Evolutionary conservation across 2,113 vertebrate genomes (phyloP), one percentile per base, ranked within the genome.

Genomic region (Pomatorhinus ruficollis): DNA sequence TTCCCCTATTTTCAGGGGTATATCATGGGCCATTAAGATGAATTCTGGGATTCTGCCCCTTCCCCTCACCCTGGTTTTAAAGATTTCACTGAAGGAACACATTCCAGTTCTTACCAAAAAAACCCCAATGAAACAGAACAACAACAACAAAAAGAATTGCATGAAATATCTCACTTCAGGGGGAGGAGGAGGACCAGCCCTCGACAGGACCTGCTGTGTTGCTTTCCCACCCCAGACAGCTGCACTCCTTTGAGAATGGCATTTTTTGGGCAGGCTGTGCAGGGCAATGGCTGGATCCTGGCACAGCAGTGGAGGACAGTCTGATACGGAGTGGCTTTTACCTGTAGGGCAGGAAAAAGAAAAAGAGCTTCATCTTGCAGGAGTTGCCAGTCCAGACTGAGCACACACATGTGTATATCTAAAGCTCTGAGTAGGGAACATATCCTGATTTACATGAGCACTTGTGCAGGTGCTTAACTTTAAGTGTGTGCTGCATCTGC

Each of bases 1-100:
- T 91, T 81, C 94, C 96, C 94, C 78, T 96, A 92, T 94, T 95
- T 95, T 96, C 85, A 89, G 96, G 96, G 88, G 88, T 63, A 59
- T 92, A 25, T 79, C 4, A 2, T 50, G 75, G 89, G 87, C 69
- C 69, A 28, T 78, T 93, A 35, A 65, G 81, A 65, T 82, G 44
- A 94, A 79, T 90, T 93, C 49, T 94, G 64, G 64, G 40, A 82
- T 92, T 81, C 52, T 83, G 22, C 53, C 61, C 59, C 33, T 85
- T 84, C 18, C 23, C 25, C 5, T 83, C 45, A 27, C 42, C 45
- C 39, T 54, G 50, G 39, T 89, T 89, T 94, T 91, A 85, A 87
- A 68, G n/a, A 56, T 65, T 81, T 87, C 77, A 65, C 75, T 82
- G 44, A 93, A 75, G 40, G 31, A 93, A 66, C 25, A 56, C 18